A percentile compares a stretch with the other conserved stretches of the same genome.
Conservation (phyloP, 2,797 vertebrate genomes). For the Phalloptychus januarius region DNA sequence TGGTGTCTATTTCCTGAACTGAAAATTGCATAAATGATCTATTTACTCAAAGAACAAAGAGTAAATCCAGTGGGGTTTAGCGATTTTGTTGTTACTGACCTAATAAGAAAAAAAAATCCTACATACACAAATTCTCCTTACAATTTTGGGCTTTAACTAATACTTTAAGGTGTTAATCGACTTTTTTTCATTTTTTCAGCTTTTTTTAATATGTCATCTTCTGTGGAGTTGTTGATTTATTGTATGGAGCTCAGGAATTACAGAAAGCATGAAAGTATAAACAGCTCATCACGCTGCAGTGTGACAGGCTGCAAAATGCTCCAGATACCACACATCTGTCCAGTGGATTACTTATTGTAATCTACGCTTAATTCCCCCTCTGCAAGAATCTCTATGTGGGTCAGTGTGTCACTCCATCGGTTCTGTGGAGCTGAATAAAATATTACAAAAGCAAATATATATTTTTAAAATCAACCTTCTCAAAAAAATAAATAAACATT, state of each 20-base stretch:
- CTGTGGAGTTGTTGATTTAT: background rate
- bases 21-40: background rate
- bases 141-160: no score
- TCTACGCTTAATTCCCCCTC: slow-evolving; percentile 24
- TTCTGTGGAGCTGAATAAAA: background rate
- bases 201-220: background rate
- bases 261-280: background rate
- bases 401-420: background rate
- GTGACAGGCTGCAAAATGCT: slow-evolving; percentile 24
- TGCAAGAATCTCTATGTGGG: background rate
- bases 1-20: background rate
- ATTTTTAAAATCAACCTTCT: no score
- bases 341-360: slow-evolving; percentile 8
- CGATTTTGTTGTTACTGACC: no score
- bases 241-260: background rate
- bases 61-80: background rate
- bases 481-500: background rate
- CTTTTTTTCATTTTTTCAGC: background rate
- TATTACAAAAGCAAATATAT: background rate
- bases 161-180: background rate
- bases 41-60: background rate
- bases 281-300: slow-evolving; percentile 19
- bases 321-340: slow-evolving; percentile 3
- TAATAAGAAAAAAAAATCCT: no score
- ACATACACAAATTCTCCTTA: no score